Percentiles rank a stretch among this genome's conserved stretches.
These are phyloP conservation scores for Drosophila kanekoi DNA, from an alignment of 2,888 invertebrate genomes.

Conservation along the genomic window DNA sequence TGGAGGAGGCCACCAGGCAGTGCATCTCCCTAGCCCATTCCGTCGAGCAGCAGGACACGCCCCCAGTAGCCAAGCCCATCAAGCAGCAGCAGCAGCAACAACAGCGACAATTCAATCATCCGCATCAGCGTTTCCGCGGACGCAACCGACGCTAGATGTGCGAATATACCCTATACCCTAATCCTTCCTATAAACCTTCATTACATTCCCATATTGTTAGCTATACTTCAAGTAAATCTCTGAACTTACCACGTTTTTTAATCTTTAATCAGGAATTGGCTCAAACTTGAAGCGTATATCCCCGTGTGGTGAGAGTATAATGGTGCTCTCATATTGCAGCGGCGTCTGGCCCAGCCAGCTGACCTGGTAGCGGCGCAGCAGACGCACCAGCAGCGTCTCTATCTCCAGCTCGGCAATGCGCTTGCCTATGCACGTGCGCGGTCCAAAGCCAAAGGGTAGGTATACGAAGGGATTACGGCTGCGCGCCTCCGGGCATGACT, in stretches of 20 bases:
- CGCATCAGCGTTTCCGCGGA: constrained; percentile 69
- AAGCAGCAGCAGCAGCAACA: constrained; percentile 46
- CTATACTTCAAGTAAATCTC: constrained; percentile 52
- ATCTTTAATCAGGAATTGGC: constrained; percentile 48
- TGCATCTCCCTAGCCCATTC: constrained; percentile 26
- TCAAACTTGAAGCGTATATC: constrained; percentile 83
- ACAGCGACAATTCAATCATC: constrained; percentile 52
- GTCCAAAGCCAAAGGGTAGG: constrained; percentile 90
- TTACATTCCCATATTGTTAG: constrained; percentile 53
- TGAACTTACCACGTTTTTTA: constrained; percentile 23
- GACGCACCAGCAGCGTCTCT: constrained; percentile 86
- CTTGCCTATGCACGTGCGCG: constrained; percentile 90
- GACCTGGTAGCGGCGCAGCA: constrained; percentile 81
- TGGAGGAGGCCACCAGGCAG: constrained; percentile 30
- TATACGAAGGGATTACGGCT: constrained; percentile 79
- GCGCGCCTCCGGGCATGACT: constrained; percentile 66
- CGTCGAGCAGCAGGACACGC: constrained; percentile 11
- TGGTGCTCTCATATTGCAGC: constrained; percentile 73
- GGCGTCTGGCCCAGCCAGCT: constrained; percentile 70
- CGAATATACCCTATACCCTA: constrained; percentile 10
- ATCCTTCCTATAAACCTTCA: constrained; percentile 28
- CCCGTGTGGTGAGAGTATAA: constrained; percentile 82
- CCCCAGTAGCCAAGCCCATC: constrained; percentile 17
- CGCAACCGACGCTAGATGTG: constrained; percentile 70
- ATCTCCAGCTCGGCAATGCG: constrained; percentile 91